Conservation (phyloP, 2,888 invertebrate species). For the Molorchus minor region DNA sequence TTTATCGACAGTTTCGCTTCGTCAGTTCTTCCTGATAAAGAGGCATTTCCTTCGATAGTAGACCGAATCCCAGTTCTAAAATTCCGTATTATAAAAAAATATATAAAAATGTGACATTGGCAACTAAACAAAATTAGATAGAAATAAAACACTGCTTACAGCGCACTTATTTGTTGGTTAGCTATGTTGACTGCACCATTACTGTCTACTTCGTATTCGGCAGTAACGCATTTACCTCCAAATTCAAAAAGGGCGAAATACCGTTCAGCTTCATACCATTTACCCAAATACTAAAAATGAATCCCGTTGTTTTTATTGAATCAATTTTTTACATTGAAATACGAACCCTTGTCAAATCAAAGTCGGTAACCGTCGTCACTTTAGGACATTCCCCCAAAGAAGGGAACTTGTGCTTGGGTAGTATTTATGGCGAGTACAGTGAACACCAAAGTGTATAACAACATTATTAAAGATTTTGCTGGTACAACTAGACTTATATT, state of each 20-base stretch:
- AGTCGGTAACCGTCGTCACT: conserved; percentile 68
- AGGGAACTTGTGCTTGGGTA: conserved; percentile 68
- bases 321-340: background rate
- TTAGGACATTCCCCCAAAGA: conserved; percentile 73
- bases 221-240: conserved; percentile 78
- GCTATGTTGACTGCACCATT: conserved; percentile 61
- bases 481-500: conserved; percentile 5
- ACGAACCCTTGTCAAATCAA: conserved; percentile 68
- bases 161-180: conserved; percentile 61
- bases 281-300: conserved; percentile 65
- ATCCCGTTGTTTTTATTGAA: too few relatives aligned
- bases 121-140: conserved; percentile 2
- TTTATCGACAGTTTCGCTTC: conserved; percentile 70
- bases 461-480: conserved; percentile 1
- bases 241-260: conserved; percentile 81
- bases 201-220: conserved; percentile 67
- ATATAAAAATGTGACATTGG: background rate
- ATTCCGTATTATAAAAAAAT: conserved; percentile 24
- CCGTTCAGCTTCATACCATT: conserved; percentile 81
- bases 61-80: conserved; percentile 67
- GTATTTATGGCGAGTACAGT: background rate
- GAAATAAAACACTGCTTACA: conserved; percentile 57
- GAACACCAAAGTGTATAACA: background rate
- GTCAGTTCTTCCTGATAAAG: conserved; percentile 64
- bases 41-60: conserved; percentile 69